Evolutionary conservation across 1,140 invertebrate genomes (phyloP).

Genomic region (Trissolcus basalis): DNA sequence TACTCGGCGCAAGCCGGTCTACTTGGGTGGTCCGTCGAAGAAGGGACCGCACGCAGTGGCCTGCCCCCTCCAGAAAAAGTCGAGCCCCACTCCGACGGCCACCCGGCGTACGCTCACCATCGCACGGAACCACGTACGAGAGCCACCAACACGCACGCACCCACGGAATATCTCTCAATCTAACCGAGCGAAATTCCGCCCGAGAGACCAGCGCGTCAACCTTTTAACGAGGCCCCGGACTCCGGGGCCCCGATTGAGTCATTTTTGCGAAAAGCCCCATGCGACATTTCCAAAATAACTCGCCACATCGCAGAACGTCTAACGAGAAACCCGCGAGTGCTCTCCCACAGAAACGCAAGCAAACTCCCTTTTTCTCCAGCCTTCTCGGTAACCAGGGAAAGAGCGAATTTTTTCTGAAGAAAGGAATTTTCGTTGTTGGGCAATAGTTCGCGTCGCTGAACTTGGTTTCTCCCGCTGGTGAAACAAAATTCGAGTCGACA

Average conservation of each 20-base stretch:
- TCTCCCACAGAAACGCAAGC: conserved; percentile 1
- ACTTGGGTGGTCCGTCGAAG: conserved; percentile 75
- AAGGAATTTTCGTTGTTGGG: conserved; percentile 8
- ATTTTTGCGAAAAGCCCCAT: conserved; percentile 32
- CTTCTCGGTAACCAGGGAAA: background rate
- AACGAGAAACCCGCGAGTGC: no score
- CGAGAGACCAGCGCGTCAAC: conserved; percentile 60
- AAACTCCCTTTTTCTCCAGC: no score
- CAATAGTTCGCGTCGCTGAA: conserved; percentile 18
- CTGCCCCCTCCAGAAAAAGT: conserved; percentile 74
- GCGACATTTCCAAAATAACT: conserved; percentile 38
- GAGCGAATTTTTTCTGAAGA: conserved; percentile 1
- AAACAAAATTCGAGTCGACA: conserved; percentile 7
- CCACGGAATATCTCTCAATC: conserved; percentile 73
- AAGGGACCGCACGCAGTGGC: conserved; percentile 75
- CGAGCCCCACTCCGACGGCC: conserved; percentile 54
- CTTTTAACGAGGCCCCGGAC: conserved; percentile 43
- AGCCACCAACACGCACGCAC: conserved; percentile 36
- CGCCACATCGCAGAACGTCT: no score
- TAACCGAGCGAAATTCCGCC: conserved; percentile 70
- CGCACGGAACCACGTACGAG: conserved; percentile 31
- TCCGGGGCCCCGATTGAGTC: conserved; percentile 20
- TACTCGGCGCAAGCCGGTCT: conserved; percentile 69
- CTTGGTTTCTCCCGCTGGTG: conserved; percentile 6
- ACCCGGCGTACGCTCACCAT: conserved; percentile 54